Evolutionary conservation across 2,888 invertebrate species (phyloP).

Genomic region (Hesperia comma): DNA sequence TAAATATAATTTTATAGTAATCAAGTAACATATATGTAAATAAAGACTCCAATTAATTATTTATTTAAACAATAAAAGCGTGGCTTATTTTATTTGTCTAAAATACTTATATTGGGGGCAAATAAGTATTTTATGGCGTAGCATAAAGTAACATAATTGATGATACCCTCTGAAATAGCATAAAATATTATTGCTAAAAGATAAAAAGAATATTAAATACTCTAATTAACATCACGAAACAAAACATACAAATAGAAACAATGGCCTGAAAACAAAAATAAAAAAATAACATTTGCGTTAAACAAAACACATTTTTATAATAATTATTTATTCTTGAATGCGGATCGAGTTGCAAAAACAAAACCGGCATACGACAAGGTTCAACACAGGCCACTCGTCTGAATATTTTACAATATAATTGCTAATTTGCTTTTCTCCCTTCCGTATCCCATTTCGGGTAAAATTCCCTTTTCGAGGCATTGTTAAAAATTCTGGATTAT

Average conservation of each 20-base stretch:
- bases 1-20: too few relatives aligned
- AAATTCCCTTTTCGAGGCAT: conserved; percentile 55
- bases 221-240: background rate
- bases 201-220: too few relatives aligned
- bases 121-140: too few relatives aligned
- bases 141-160: too few relatives aligned
- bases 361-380: conserved; percentile 59
- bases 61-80: too few relatives aligned
- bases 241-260: background rate
- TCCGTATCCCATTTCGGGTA: conserved; percentile 53
- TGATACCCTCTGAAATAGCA: too few relatives aligned
- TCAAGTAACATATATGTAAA: too few relatives aligned
- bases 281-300: conserved; percentile 13
- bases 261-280: background rate
- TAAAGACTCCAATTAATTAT: too few relatives aligned
- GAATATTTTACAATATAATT: conserved; percentile 77
- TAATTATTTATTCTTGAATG: conserved; percentile 20
- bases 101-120: too few relatives aligned
- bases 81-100: too few relatives aligned
- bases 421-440: conserved; percentile 74
- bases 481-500: conserved; percentile 73
- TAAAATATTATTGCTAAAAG: too few relatives aligned
- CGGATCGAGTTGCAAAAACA: conserved; percentile 57
- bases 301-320: conserved; percentile 23
- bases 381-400: conserved; percentile 61